A percentile compares a stretch with the other conserved stretches of the same genome.
Evolutionary conservation across 2,113 vertebrate species (phyloP).

Genomic region (Nestor notabilis): DNA sequence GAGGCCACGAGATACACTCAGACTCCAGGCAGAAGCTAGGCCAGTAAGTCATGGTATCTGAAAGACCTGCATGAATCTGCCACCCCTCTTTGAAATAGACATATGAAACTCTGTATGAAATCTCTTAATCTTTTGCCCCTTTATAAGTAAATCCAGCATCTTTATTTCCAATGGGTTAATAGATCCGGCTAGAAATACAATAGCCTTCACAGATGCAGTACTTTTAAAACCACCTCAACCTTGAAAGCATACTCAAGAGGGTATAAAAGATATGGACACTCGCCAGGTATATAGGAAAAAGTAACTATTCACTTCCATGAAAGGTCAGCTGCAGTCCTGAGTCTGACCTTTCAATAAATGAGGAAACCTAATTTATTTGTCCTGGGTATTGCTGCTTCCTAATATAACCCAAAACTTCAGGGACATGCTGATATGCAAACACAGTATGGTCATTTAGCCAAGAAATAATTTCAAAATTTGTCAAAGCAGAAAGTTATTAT

Average conservation of each 20-base stretch:
- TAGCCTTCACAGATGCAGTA: background rate
- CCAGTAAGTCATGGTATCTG: background rate
- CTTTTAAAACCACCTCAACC: background rate
- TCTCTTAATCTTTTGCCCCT: background rate
- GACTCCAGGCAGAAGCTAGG: background rate
- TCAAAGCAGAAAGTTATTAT: slow-evolving; percentile 53
- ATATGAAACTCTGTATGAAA: background rate
- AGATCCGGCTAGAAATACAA: background rate
- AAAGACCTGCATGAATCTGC: background rate
- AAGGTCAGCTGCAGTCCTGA: background rate
- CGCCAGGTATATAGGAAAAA: background rate
- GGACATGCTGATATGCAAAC: slow-evolving; percentile 19
- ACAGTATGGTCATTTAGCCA: slow-evolving; percentile 21
- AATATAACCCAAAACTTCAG: slow-evolving; percentile 39
- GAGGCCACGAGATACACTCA: background rate
- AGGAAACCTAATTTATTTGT: slow-evolving; percentile 40
- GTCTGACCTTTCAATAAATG: slow-evolving; percentile 19
- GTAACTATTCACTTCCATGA: background rate
- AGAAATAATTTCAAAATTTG: slow-evolving; percentile 47
- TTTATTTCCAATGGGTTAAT: background rate
- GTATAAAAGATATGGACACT: background rate
- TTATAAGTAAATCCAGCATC: background rate
- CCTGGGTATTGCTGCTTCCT: slow-evolving; percentile 30
- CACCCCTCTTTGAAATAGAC: background rate
- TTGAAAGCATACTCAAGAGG: background rate